Evolutionary conservation across 2,888 invertebrate genomes (phyloP), one percentile per base, ranked within the genome.

Genomic region (Clostera curtula): DNA sequence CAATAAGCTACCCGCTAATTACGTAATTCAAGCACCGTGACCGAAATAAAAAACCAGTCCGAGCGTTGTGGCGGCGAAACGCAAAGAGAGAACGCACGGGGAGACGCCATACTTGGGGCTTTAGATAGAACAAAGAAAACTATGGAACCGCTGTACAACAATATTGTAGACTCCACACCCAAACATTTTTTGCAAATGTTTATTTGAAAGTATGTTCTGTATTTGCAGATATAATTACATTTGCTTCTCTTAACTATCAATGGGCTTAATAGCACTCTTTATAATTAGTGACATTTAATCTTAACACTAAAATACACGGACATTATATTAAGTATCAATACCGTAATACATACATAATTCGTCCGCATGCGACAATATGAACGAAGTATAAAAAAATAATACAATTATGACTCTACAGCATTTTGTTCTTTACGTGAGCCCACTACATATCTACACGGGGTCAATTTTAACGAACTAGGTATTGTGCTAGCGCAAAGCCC

Each of bases 1-100:
- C 66, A 72, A 76, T 73, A 68, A 67, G 62, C 65, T 66, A 60
- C 70, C n/a, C 57, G 61, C 73, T 79, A 79, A 82, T 82, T 79
- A 77, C 63, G 69, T 74, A 71, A 77, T 79, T 68, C 72, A 72
- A 72, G 65, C 53, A 69, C 74, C 75, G 72, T 79, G 72, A 76
- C 73, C 55, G 47, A 67, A 74, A 71, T 73, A 69, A 74, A 71
- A 69, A 71, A 68, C 53, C 56, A 51, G 48, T 40, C 49, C 52
- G 49, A 52, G 54, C 57, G 60, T 66, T 68, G 69, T 68, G 65
- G 66, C 66, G 65, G 70, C 59, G 51, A 54, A 56, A 52, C 39
- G 57, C 45, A 75, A 73, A 73, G 67, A 66, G 63, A 64, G 46
- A 31, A 24, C 23, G 14, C 22, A 31, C 25, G 34, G 32, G 40